These are phyloP conservation scores for Pantherophis guttatus DNA, from an alignment of 2,113 vertebrate species.

Conservation along the genomic window DNA sequence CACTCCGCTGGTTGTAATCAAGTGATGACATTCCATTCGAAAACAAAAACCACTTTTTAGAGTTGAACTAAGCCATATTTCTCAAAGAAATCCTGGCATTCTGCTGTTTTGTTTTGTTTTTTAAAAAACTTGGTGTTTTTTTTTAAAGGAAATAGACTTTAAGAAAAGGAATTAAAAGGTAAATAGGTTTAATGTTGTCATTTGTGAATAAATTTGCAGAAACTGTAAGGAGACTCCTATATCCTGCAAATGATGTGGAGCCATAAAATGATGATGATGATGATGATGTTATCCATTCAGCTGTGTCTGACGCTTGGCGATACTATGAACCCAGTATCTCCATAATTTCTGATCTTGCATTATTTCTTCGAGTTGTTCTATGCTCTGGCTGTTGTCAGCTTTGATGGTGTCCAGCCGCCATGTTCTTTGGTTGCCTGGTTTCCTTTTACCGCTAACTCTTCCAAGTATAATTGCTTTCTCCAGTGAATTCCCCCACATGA, in stretches of 20 bases:
- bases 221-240: neutral
- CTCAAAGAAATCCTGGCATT: neutral
- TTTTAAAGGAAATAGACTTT: neutral
- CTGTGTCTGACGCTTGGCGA: neutral
- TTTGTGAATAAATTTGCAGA: neutral
- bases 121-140: no score
- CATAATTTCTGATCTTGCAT: neutral
- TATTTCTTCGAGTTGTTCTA: neutral
- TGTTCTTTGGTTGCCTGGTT: neutral
- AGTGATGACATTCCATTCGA: neutral
- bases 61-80: neutral
- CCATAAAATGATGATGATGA: neutral
- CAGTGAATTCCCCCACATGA: neutral
- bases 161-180: neutral
- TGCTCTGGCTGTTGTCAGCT: neutral
- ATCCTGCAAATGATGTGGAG: neutral
- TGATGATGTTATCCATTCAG: neutral
- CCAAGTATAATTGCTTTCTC: neutral
- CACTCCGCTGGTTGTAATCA: neutral
- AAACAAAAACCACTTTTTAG: neutral
- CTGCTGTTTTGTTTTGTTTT: neutral
- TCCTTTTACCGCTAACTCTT: neutral
- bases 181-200: neutral
- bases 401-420: neutral
- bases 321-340: neutral